Percentiles rank a stretch among this genome's conserved stretches.
Evolutionary conservation across 1,140 invertebrate genomes (phyloP).

Genomic region (Frieseomelitta varia): DNA sequence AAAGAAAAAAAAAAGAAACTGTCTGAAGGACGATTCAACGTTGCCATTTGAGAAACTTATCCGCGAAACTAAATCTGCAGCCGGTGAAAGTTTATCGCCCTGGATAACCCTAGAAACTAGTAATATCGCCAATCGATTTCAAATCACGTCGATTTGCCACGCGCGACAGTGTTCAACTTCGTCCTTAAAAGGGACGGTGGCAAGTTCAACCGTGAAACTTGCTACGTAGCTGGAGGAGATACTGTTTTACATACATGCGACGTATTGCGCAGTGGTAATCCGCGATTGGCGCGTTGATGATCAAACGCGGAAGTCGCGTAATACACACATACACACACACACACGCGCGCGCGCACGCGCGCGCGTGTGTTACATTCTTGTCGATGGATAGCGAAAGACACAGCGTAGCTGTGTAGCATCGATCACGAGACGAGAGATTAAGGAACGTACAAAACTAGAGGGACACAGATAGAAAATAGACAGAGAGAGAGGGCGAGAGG

Average conservation of each 20-base stretch:
- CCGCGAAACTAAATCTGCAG: not conserved
- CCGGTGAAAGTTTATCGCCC: not conserved
- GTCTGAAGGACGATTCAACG: no score
- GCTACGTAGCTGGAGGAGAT: not conserved
- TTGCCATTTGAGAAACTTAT: no score
- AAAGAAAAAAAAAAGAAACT: no score
- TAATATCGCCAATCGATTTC: not conserved
- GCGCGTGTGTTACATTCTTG: no score
- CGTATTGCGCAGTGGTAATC: conserved; percentile 4
- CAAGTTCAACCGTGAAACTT: not conserved
- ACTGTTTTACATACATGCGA: not conserved
- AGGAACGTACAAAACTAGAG: not conserved
- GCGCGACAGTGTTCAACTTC: not conserved
- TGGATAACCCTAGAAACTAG: not conserved
- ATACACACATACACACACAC: not conserved
- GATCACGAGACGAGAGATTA: conserved; percentile 26
- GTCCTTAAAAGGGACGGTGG: not conserved
- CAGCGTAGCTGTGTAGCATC: not conserved
- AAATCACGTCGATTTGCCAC: not conserved
- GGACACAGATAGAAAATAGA: not conserved
- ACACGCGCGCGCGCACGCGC: no score
- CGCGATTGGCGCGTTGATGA: not conserved
- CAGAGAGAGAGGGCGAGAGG: no score
- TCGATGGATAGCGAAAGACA: no score
- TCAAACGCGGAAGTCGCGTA: not conserved